Base-by-base conservation (phyloP, 2,888 invertebrate genomes). In the Spisula subtruncata region DNA sequence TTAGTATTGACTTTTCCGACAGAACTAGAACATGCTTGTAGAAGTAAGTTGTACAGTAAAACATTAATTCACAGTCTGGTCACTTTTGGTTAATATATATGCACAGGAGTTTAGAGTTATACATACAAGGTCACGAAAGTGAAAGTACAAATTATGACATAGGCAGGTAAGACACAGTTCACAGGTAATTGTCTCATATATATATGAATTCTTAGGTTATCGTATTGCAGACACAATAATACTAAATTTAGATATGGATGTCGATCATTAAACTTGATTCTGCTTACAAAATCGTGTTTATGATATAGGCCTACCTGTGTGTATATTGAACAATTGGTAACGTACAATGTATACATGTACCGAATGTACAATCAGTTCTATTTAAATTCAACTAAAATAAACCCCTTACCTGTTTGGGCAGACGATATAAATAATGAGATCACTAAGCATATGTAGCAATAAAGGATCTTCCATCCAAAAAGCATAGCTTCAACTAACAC, bases 361-460 rank as follows among this genome's bases (percentile, higher is more conserved):
- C 1, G 2, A 12, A 66, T 66, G 41, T 41, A 41, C 41, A n/a
- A n/a, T n/a, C n/a, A 41, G 41, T 5, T 66, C 25, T 66, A 66
- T 66, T 66, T 66, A 66, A n/a, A 66, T 41, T 81, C 81, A 41
- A 41, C 81, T 16, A 16, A 81, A 41, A 8, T 81, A 0, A 25
- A n/a, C 25, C 5, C 46, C 81, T 41, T 81, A 81, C 81, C 35
- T 46, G 81, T 81, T 81, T 48, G 81, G 25, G n/a, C 46, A 81
- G 60, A 66, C 60, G 60, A 66, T 25, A 66, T n/a, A n/a, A 66
- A 25, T 25, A 66, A 10, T 6, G 60, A 12, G 10, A 66, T 66
- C 25, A 66, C 60, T 10, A 25, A 10, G n/a, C 25, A 25, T 25
- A 66, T 4, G 10, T n/a, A 25, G n/a, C 10, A 25, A 25, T 1